Base-by-base conservation (phyloP, 1,140 invertebrate species). In the Batillaria attramentaria region DNA sequence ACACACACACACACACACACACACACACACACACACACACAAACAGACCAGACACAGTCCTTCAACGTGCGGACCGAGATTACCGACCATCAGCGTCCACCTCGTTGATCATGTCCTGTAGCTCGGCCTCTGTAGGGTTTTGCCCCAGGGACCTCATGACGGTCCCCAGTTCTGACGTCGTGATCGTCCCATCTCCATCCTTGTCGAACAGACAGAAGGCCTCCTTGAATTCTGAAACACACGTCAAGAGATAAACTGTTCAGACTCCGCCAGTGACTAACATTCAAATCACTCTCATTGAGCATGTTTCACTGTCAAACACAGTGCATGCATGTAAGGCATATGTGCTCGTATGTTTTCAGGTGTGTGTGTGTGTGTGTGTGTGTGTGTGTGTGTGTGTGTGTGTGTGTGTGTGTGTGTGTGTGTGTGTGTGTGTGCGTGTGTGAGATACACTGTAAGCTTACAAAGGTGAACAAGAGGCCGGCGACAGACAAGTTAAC, bases 21-120 rank as follows among this genome's bases (percentile, higher is more conserved):
- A 10, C 10, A 50, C 10, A 24, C 46, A 50, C 10, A 50, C 10
- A 24, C 10, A 10, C 46, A 50, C 10, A 50, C 10, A 24, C 24
- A 10, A 50, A 24, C n/a, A 50, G 46, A 24, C 46, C 46, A 50
- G 24, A 50, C 10, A 35, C 10, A 4, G 16, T 18, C 10, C n/a
- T 31, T 70, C 18, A 70, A 39, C 68, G 46, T 70, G 20, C 13
- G 41, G 13, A 31, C 46, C 46, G 24, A 50, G 46, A 8, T 50
- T 42, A 77, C 60, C 20, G 35, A 78, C 90, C 91, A 76, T 92
- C 91, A 73, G 88, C 87, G 78, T 91, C 96, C 3, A 97, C 96
- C 89, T 97, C 96, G 84, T 96, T 96, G 83, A 97, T 95, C 95
- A 98, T 96, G 85, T 97, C 95, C 86, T 95, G 92, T 62, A 97